Conservation (phyloP, 2,888 invertebrate genomes). For the Rhaphigaster nebulosa region DNA sequence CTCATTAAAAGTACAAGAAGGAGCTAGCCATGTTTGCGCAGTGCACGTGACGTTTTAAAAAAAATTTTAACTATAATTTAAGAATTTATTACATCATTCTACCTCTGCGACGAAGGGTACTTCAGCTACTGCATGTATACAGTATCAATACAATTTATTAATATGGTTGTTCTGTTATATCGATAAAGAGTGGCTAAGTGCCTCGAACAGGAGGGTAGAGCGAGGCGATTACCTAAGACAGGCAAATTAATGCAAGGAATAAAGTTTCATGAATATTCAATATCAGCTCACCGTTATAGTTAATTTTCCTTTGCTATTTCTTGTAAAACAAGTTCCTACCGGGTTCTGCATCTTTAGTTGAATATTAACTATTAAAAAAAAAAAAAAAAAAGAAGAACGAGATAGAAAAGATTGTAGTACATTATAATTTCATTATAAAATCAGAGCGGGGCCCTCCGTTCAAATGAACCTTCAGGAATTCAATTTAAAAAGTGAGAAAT, state of each 20-base stretch:
- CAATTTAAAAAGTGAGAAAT: constrained; percentile 41
- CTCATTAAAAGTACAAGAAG: too few species aligned
- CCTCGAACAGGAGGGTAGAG: neutral
- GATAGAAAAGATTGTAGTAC: neutral
- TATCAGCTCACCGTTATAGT: constrained; percentile 10
- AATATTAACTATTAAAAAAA: neutral
- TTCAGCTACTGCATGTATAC: too few species aligned
- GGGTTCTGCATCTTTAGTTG: neutral
- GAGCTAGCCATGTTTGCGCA: too few species aligned
- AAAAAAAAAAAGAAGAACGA: neutral
- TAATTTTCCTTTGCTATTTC: neutral
- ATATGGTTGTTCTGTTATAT: neutral
- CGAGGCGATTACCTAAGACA: neutral
- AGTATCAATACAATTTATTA: neutral
- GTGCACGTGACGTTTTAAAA: too few species aligned
- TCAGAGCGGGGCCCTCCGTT: neutral
- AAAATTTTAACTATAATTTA: too few species aligned
- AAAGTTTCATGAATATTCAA: constrained; percentile 35
- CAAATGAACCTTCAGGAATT: constrained; percentile 14
- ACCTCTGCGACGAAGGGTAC: too few species aligned
- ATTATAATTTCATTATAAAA: neutral
- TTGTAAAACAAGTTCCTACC: constrained; percentile 9
- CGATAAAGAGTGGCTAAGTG: neutral
- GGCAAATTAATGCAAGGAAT: constrained; percentile 13
- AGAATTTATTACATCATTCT: too few species aligned